A percentile compares a stretch with the other conserved stretches of the same genome.
phyloP scores from a whole-genome alignment of 2,888 invertebrate species.

The Drosophila barbarae region DNA sequence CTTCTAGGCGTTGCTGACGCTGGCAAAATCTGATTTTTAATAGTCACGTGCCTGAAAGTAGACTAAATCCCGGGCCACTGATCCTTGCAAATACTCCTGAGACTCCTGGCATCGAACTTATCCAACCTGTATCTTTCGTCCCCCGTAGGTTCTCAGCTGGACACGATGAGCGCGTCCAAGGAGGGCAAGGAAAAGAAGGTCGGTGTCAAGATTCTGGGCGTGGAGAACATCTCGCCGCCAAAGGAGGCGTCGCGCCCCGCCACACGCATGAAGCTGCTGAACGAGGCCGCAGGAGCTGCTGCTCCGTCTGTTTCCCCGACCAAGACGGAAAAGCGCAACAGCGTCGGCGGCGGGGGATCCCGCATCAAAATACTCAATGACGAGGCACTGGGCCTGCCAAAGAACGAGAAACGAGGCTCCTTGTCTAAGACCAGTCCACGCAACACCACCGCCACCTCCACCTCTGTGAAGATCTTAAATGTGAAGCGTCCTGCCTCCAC shows the following conservation, averaged over 20 bases:
- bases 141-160: background rate
- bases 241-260: constrained; percentile 35
- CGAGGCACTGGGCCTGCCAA: constrained; percentile 34
- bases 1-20: constrained; percentile 75
- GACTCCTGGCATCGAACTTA: background rate
- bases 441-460: constrained; percentile 15
- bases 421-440: constrained; percentile 29
- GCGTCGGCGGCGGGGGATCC: background rate
- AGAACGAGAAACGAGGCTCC: constrained; percentile 38
- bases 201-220: constrained; percentile 62
- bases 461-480: constrained; percentile 56
- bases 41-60: constrained; percentile 67
- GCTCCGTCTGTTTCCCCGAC: constrained; percentile 2
- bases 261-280: constrained; percentile 59
- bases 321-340: constrained; percentile 54
- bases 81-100: constrained; percentile 53
- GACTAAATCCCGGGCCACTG: constrained; percentile 38
- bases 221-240: constrained; percentile 45
- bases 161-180: constrained; percentile 54
- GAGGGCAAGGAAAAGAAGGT: constrained; percentile 45
- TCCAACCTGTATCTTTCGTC: background rate
- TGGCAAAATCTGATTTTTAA: constrained; percentile 49
- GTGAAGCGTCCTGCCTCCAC: constrained; percentile 49
- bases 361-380: constrained; percentile 67
- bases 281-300: constrained; percentile 43